These are phyloP conservation scores for Nowickia ferox DNA, from an alignment of 2,888 invertebrate species.

Conservation along the genomic window DNA sequence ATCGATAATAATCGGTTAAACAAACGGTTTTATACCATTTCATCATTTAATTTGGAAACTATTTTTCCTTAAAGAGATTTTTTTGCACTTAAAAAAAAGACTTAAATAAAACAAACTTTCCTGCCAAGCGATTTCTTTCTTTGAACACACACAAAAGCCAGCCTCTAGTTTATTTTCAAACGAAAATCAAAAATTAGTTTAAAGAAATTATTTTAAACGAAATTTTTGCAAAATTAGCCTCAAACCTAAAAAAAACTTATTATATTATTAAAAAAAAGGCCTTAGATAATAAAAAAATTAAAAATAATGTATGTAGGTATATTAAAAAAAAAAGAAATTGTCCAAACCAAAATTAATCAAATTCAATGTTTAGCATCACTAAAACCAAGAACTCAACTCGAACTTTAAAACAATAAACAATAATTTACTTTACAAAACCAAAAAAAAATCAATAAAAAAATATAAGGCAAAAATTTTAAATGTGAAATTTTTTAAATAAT, in stretches of 20 bases:
- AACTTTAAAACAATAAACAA: constrained; percentile 16
- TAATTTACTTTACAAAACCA: constrained; percentile 41
- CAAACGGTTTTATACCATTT: too few relatives aligned
- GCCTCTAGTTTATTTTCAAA: constrained; percentile 29
- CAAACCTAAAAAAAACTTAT: neutral
- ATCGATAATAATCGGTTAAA: too few relatives aligned
- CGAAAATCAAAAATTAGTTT: constrained; percentile 17
- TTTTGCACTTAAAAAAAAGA: constrained; percentile 49
- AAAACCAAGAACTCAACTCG: constrained; percentile 16
- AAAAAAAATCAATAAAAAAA: neutral
- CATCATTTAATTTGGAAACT: too few relatives aligned
- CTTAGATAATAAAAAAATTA: constrained; percentile 39
- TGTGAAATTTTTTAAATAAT: neutral
- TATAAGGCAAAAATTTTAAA: constrained; percentile 1
- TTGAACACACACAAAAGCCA: constrained; percentile 21
- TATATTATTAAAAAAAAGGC: constrained; percentile 26
- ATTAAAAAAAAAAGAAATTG: neutral
- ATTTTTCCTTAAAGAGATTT: neutral
- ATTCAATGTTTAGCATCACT: constrained; percentile 35
- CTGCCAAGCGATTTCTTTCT: constrained; percentile 60
- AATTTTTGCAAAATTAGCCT: constrained; percentile 1
- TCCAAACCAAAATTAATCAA: constrained; percentile 27
- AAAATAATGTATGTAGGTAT: neutral
- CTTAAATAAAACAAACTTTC: constrained; percentile 46
- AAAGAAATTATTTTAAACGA: constrained; percentile 24